Evolutionary conservation across 1,140 invertebrate genomes (phyloP).

Genomic region (Anagrus nilaparvatae): DNA sequence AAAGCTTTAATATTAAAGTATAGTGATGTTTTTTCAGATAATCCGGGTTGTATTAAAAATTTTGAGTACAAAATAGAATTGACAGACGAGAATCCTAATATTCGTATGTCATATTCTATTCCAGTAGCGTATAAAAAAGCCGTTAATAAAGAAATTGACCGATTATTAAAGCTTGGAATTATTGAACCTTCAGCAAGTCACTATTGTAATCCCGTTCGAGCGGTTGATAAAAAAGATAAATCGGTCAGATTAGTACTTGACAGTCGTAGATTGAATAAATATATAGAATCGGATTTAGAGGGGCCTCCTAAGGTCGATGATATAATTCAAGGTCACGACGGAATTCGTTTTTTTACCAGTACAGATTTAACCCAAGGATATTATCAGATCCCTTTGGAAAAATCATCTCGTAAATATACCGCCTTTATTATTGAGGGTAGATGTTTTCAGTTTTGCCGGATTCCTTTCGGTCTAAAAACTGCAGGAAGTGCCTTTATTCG

Average conservation of each 20-base stretch:
- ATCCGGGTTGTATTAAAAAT: no score
- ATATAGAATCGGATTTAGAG: constrained; percentile 9
- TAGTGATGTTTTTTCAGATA: no score
- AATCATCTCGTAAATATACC: constrained; percentile 6
- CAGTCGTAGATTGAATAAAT: constrained; percentile 3
- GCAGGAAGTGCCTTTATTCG: constrained; percentile 11
- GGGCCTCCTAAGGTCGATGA: no score
- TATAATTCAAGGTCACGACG: constrained; percentile 5
- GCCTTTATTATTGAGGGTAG: constrained; percentile 18
- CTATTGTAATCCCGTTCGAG: constrained; percentile 8
- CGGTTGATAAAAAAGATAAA: constrained; percentile 7
- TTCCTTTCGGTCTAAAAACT: constrained; percentile 12
- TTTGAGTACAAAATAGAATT: no score
- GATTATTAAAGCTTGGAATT: constrained; percentile 2
- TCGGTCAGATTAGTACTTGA: constrained; percentile 4
- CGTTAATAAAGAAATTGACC: not conserved
- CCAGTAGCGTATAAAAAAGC: no score
- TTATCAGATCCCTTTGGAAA: constrained; percentile 6
- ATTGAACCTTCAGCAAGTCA: constrained; percentile 7
- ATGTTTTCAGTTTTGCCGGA: constrained; percentile 9
- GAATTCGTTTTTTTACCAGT: constrained; percentile 10
- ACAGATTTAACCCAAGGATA: constrained; percentile 11
- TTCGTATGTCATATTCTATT: no score
- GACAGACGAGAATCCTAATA: no score
- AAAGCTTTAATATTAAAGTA: no score